phyloP scores from a whole-genome alignment of 2,888 invertebrate genomes.

The Kryphioiulus occultus region DNA sequence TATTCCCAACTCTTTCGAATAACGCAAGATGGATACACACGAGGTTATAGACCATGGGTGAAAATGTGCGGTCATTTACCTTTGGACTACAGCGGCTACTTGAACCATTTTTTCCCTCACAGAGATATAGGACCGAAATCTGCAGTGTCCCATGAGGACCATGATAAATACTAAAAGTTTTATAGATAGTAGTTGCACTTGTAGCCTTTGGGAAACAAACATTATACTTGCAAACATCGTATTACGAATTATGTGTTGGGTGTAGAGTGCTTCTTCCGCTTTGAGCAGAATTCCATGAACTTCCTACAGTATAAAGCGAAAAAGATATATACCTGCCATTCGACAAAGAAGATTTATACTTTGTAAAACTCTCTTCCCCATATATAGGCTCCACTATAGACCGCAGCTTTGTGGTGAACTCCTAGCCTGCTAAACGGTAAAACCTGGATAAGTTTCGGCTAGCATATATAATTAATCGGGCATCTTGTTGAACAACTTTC shows the following conservation, averaged over 20 bases:
- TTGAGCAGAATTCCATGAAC: neutral
- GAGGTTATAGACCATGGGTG: neutral
- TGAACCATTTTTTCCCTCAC: neutral
- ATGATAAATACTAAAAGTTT: conserved; percentile 18
- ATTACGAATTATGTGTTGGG: neutral
- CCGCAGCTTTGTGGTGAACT: too few relatives aligned
- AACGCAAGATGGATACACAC: neutral
- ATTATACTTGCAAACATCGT: neutral
- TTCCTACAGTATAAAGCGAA: neutral
- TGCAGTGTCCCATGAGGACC: neutral
- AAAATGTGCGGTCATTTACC: neutral
- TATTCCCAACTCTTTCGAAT: neutral
- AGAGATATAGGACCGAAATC: neutral
- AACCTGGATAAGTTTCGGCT: neutral
- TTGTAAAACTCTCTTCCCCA: neutral
- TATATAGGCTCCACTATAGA: neutral
- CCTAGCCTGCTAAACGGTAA: neutral
- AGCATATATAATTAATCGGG: neutral
- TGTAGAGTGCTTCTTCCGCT: neutral
- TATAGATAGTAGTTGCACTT: neutral
- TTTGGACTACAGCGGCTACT: neutral
- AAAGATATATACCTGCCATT: neutral
- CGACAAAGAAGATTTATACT: neutral
- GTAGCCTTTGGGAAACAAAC: neutral
- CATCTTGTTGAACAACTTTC: neutral